These are phyloP conservation scores for Novumbra hubbsi DNA, from an alignment of 2,797 vertebrate species.

Conservation along the genomic window DNA sequence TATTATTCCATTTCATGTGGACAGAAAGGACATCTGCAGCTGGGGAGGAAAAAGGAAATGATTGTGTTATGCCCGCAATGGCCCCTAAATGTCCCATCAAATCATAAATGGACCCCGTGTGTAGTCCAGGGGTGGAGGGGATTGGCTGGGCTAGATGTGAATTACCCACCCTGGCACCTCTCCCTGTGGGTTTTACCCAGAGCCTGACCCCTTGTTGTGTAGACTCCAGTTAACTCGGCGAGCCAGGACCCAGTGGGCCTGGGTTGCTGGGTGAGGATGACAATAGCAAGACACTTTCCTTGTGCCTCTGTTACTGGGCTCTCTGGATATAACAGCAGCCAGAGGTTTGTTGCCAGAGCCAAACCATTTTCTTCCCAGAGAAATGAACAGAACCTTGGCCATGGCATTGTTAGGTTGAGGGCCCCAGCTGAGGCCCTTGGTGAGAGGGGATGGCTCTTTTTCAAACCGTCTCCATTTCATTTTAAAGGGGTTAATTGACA, in stretches of 20 bases:
- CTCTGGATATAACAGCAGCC: conserved; percentile 66
- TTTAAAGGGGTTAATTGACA: neutral
- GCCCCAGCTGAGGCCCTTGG: conserved; percentile 19
- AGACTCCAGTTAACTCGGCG: conserved; percentile 40
- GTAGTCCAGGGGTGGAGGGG: conserved; percentile 16
- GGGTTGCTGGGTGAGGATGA: conserved; percentile 30
- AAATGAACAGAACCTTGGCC: conserved; percentile 59
- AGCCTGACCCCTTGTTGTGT: conserved; percentile 27
- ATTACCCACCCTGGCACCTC: conserved; percentile 34
- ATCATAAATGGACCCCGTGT: conserved; percentile 47
- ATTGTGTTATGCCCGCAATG: conserved; percentile 20
- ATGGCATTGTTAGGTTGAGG: conserved; percentile 58
- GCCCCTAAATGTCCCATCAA: conserved; percentile 33
- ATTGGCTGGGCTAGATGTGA: conserved; percentile 15
- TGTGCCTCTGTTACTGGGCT: conserved; percentile 41
- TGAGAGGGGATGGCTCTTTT: conserved; percentile 2
- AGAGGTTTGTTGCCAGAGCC: conserved; percentile 46
- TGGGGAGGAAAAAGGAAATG: conserved; percentile 18
- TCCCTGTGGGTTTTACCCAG: conserved; percentile 36
- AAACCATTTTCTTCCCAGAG: conserved; percentile 58
- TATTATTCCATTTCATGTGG: conserved; percentile 19
- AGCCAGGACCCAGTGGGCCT: conserved; percentile 22
- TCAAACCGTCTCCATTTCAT: too few species aligned
- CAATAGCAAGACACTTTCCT: conserved; percentile 56
- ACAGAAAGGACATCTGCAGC: conserved; percentile 26